These are phyloP conservation scores for Muscicapa adusta DNA, from an alignment of 2,113 vertebrate genomes.

Conservation along the genomic window DNA sequence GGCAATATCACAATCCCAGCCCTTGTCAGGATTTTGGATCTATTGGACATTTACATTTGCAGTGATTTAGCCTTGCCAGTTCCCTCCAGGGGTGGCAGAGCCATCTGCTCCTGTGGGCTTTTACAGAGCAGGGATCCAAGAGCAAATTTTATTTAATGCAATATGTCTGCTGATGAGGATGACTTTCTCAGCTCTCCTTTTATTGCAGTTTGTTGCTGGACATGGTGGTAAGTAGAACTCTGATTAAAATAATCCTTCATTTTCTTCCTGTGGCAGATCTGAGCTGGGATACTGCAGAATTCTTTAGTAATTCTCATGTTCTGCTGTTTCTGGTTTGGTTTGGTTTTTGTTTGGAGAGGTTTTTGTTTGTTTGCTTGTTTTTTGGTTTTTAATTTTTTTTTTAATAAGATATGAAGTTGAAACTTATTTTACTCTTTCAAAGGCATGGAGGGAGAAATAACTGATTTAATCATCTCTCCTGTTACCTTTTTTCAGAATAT, in stretches of 20 bases:
- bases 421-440: background rate
- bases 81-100: slow-evolving; percentile 34
- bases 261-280: background rate
- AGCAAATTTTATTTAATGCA: slow-evolving; percentile 52
- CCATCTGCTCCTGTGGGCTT: slow-evolving; percentile 61
- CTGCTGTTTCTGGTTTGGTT: background rate
- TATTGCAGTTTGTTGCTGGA: background rate
- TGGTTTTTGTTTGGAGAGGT: background rate
- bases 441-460: background rate
- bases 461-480: background rate
- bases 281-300: background rate
- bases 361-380: background rate
- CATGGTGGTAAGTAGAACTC: slow-evolving; percentile 49
- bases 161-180: slow-evolving; percentile 17
- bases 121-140: slow-evolving; percentile 38
- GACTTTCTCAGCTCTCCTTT: slow-evolving; percentile 39
- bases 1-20: background rate
- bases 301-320: background rate
- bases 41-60: background rate
- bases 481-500: background rate
- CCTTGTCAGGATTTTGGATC: background rate
- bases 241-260: slow-evolving; percentile 26
- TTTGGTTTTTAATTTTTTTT: background rate
- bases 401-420: background rate
- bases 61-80: slow-evolving; percentile 21